Conservation (phyloP, 2,113 vertebrate genomes). For the Hyla sarda region DNA sequence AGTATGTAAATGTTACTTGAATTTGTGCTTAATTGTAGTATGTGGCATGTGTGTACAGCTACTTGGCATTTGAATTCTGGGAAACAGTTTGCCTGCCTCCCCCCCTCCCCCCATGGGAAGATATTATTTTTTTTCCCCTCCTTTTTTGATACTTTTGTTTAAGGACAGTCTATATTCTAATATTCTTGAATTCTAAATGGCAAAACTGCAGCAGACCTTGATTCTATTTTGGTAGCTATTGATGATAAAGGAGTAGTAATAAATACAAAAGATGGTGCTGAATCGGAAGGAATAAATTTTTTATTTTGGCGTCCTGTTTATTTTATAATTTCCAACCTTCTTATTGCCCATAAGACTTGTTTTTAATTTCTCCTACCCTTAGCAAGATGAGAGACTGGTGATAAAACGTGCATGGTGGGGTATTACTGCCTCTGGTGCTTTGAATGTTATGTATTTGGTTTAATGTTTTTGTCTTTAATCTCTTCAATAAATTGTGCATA, state of each 20-base stretch:
- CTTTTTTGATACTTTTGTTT: conserved; percentile 67
- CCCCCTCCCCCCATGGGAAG: conserved; percentile 72
- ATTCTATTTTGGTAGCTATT: conserved; percentile 76
- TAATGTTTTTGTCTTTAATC: conserved; percentile 99
- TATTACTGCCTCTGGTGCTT: conserved; percentile 98
- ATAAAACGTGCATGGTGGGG: conserved; percentile 89
- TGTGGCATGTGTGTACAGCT: conserved; percentile 91
- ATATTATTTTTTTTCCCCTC: conserved; percentile 64
- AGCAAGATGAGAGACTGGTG: conserved; percentile 80
- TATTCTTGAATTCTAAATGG: conserved; percentile 69
- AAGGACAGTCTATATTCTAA: conserved; percentile 1
- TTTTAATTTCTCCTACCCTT: conserved; percentile 60
- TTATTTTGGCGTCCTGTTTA: conserved; percentile 66
- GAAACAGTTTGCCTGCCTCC: conserved; percentile 87
- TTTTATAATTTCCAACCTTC: neutral
- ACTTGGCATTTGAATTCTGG: conserved; percentile 84
- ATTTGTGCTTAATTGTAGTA: conserved; percentile 94
- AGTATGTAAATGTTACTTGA: conserved; percentile 99
- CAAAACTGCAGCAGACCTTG: conserved; percentile 80
- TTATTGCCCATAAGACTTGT: conserved; percentile 49
- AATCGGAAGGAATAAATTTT: conserved; percentile 80
- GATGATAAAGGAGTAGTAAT: conserved; percentile 81
- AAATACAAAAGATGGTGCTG: conserved; percentile 92
- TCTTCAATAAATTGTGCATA: conserved; percentile 98
- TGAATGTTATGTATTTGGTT: conserved; percentile 98